Evolutionary conservation across 2,888 invertebrate genomes (phyloP).

Genomic region (Oscheius myriophilus): DNA sequence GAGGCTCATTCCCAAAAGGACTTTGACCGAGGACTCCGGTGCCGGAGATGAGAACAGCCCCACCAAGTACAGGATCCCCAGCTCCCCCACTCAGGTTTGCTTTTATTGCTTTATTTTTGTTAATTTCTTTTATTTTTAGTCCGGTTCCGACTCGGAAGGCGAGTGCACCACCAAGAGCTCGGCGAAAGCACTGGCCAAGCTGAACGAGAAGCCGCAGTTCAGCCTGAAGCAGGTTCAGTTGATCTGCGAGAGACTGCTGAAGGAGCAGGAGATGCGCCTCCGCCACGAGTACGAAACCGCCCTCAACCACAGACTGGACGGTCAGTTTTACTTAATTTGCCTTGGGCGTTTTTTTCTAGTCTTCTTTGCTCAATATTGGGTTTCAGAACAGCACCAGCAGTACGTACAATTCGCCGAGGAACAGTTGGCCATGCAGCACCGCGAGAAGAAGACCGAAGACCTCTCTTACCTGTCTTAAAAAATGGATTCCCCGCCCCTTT

Average conservation of each 20-base stretch:
- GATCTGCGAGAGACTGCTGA: constrained; percentile 95
- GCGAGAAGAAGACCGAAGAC: constrained; percentile 29
- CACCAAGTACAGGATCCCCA: constrained; percentile 31
- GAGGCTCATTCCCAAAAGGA: constrained; percentile 58
- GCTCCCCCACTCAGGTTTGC: constrained; percentile 34
- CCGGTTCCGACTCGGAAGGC: constrained; percentile 66
- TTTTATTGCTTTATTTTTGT: constrained; percentile 2
- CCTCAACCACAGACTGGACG: constrained; percentile 87
- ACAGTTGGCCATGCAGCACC: constrained; percentile 78
- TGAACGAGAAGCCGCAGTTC: constrained; percentile 61
- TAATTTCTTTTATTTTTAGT: constrained; percentile 48
- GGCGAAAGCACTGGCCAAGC: constrained; percentile 9
- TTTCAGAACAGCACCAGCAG: constrained; percentile 92
- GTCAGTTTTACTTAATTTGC: constrained; percentile 56
- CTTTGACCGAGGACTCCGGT: constrained; percentile 21
- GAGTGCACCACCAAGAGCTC: constrained; percentile 35
- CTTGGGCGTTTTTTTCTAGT: background rate
- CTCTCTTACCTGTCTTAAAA: constrained; percentile 42
- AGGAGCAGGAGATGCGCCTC: constrained; percentile 91
- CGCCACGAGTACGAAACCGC: constrained; percentile 93
- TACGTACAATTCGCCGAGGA: constrained; percentile 98
- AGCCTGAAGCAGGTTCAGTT: constrained; percentile 79
- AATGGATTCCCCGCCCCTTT: too few species aligned
- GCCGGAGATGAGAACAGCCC: constrained; percentile 26
- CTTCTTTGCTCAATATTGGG: background rate